Percentiles rank a stretch among this genome's conserved stretches.
Conservation (phyloP, 2,797 vertebrate genomes). For the Channallabes apus region DNA sequence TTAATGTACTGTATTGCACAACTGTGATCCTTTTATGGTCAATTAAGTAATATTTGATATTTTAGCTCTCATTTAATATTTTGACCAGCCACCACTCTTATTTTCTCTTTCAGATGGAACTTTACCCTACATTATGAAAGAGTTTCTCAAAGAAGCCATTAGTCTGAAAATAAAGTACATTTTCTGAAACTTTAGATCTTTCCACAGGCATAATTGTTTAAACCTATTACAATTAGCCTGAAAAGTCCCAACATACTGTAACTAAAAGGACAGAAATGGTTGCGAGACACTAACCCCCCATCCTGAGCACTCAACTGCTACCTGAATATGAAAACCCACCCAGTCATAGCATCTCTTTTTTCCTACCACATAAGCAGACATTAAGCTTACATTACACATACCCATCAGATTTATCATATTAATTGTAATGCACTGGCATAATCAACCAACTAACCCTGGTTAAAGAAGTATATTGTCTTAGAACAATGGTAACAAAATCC, state of each 20-base stretch:
- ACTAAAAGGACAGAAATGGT: background rate
- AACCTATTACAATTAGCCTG: background rate
- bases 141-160: background rate
- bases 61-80: background rate
- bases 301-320: constrained; percentile 11
- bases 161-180: background rate
- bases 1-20: background rate
- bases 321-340: constrained; percentile 9
- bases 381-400: constrained; percentile 25
- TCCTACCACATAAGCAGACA: background rate
- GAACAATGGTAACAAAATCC: constrained; percentile 32
- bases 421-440: constrained; percentile 22
- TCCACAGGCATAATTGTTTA: background rate
- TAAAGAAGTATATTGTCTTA: background rate
- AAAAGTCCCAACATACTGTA: background rate
- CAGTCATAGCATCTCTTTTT: constrained; percentile 14
- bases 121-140: background rate
- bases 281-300: background rate
- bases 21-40: background rate
- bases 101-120: too few species aligned
- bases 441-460: constrained; percentile 32
- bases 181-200: background rate
- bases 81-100: background rate
- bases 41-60: background rate
- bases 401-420: constrained; percentile 13